These are phyloP conservation scores for Semnornis frantzii DNA, from an alignment of 2,113 vertebrate genomes.

Conservation along the genomic window DNA sequence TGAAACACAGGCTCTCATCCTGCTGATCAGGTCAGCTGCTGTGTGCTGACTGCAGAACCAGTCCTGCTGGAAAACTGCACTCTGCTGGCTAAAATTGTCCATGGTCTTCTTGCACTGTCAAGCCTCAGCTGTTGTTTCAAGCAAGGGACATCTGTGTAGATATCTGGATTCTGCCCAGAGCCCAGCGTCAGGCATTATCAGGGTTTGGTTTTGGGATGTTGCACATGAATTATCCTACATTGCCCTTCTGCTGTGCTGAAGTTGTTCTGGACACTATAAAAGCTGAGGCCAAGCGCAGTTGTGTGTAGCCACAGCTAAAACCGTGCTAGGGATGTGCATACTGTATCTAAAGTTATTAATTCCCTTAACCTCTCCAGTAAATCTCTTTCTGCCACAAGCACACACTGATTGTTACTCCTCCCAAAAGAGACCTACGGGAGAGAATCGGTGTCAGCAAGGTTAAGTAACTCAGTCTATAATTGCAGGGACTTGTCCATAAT, in stretches of 20 bases:
- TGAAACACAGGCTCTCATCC: background rate
- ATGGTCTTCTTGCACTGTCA: rapidly evolving
- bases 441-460: slow-evolving; percentile 28
- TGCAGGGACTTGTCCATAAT: slow-evolving; percentile 32
- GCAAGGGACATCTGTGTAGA: rapidly evolving
- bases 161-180: background rate
- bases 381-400: background rate
- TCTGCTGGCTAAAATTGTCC: background rate
- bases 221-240: background rate
- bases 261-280: background rate
- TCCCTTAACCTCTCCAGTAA: background rate
- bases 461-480: slow-evolving; percentile 55
- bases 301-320: background rate
- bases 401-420: background rate
- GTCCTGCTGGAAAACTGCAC: background rate
- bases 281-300: background rate
- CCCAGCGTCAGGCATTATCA: background rate
- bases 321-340: rapidly evolving
- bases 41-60: background rate
- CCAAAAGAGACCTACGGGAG: slow-evolving; percentile 11
- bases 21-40: background rate
- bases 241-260: background rate
- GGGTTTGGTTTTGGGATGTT: background rate
- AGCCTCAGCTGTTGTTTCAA: background rate
- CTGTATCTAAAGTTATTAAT: background rate